phyloP scores from a whole-genome alignment of 2,888 invertebrate species.

The Drosophila hamatofila region DNA sequence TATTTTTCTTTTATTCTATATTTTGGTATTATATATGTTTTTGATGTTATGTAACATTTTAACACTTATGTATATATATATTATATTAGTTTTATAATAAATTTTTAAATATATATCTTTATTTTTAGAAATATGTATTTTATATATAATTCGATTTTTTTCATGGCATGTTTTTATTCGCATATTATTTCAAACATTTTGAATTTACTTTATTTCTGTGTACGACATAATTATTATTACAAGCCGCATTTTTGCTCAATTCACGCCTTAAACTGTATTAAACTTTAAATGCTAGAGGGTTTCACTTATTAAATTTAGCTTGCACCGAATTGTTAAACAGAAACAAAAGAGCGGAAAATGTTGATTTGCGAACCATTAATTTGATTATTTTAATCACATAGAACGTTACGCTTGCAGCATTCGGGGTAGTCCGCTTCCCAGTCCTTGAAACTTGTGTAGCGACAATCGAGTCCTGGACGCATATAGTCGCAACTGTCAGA shows the following conservation, averaged over 20 bases:
- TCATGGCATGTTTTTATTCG: no score
- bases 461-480: slow-evolving; percentile 42
- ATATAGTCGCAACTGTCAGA: slow-evolving; percentile 50
- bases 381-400: slow-evolving; percentile 50
- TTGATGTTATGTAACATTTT: no score
- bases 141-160: no score
- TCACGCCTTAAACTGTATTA: background rate
- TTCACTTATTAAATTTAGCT: slow-evolving; percentile 17
- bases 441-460: slow-evolving; percentile 27
- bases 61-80: no score
- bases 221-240: background rate
- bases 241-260: no score
- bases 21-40: no score
- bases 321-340: background rate
- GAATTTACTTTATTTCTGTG: background rate
- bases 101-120: background rate
- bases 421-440: slow-evolving; percentile 40
- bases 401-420: slow-evolving; percentile 55
- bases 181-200: background rate
- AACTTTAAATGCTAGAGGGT: background rate
- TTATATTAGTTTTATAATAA: no score
- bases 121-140: background rate
- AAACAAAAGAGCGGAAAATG: background rate
- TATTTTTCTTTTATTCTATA: no score
- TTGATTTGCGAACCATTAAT: background rate